phyloP scores from a whole-genome alignment of 1,140 invertebrate species.

The Lepeophtheirus salmonis region DNA sequence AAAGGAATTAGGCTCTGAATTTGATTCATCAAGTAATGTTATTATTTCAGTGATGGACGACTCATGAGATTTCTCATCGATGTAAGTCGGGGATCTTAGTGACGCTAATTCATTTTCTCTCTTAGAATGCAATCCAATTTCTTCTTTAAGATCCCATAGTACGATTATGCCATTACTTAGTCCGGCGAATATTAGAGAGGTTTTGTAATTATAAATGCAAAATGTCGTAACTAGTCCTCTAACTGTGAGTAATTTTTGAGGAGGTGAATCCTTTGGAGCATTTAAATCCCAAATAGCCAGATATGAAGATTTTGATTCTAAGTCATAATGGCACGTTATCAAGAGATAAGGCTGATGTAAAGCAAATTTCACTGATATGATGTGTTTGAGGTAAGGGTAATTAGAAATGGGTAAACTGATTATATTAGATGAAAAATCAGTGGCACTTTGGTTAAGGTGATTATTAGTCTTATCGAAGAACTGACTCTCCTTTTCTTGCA shows the following conservation, averaged over 20 bases:
- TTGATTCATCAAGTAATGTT: no score
- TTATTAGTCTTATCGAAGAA: no score
- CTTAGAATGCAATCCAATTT: not conserved
- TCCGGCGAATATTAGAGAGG: not conserved
- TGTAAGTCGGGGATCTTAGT: not conserved
- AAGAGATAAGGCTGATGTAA: not conserved
- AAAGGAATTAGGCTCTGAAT: no score
- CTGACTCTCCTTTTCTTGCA: not conserved
- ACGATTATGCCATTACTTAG: not conserved
- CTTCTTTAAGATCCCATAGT: not conserved
- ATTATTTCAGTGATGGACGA: no score
- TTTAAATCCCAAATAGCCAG: not conserved
- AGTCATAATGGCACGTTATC: not conserved
- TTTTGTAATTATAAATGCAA: not conserved
- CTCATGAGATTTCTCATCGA: not conserved
- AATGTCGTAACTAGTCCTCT: not conserved
- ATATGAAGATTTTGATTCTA: not conserved
- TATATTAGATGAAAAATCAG: not conserved
- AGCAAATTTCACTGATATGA: not conserved
- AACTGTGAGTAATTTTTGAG: not conserved
- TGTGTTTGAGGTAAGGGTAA: not conserved
- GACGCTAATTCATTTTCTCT: not conserved
- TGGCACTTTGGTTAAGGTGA: no score
- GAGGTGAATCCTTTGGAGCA: not conserved
- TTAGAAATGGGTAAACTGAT: not conserved